Evolutionary conservation across 2,113 vertebrate species (phyloP), one percentile per base, ranked within the genome.

Genomic region (Calidris pugnax): DNA sequence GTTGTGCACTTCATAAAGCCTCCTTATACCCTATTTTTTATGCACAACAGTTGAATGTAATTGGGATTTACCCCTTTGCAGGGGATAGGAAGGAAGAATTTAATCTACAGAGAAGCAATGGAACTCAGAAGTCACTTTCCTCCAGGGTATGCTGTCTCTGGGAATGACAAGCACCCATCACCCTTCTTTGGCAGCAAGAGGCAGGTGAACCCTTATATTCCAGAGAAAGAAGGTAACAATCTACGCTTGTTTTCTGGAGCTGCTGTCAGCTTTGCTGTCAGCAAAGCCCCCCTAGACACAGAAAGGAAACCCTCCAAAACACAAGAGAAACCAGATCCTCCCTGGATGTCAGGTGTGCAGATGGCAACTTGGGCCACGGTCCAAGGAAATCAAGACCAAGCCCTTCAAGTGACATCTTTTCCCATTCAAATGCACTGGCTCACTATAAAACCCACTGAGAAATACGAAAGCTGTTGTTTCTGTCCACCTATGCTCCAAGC

Each of bases 401-500:
- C 28, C 56, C 75, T 71, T 67, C 35, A 60, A 32, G 26, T 67
- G 50, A 24, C 37, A 71, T 19, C 23, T 71, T 68, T 41, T 45
- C 24, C 64, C n/a, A 23, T 73, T 35, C 59, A 88, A 64, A 39
- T 17, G 24, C 17, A 22, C 37, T n/a, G 20, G 30, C 12, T 72
- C 41, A 2, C 28, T 43, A 17, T 8, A 50, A 74, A 86, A 20
- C 15, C 20, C 45, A 41, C 41, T 2, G 30, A 43, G 50, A 85
- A 71, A 41, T 14, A 50, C 0, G 7, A 74, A 68, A 56, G 16
- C 55, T 74, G 37, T 24, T 64, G 24, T n/a, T 63, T 56, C 64
- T 43, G 23, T 45, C 16, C 23, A 47, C n/a, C 16, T 18, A 20
- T 41, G 5, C 48, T 10, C 21, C 0, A 1, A 69, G 67, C 8